Percentiles rank a stretch among this genome's conserved stretches.
These are phyloP conservation scores for Dynastes maya DNA, from an alignment of 2,888 invertebrate genomes.

Conservation along the genomic window DNA sequence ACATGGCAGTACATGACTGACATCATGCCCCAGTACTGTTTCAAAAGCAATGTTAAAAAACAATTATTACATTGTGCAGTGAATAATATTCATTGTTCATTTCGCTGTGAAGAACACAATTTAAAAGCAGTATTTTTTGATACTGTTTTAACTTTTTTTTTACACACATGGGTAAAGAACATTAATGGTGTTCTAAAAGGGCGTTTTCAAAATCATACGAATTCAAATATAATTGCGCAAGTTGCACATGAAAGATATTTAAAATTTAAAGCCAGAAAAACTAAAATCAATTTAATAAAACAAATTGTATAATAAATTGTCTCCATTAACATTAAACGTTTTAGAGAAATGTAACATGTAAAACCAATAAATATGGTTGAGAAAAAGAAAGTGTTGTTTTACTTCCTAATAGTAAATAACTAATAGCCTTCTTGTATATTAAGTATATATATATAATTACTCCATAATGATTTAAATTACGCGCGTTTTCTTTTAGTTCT, in stretches of 20 bases:
- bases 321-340: neutral
- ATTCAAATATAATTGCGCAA: constrained; percentile 5
- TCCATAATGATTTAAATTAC: neutral
- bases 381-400: neutral
- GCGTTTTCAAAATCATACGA: constrained; percentile 1
- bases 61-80: constrained; percentile 7
- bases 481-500: neutral
- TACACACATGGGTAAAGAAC: neutral
- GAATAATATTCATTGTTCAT: constrained; percentile 18
- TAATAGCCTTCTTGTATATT: neutral
- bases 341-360: neutral
- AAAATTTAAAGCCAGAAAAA: neutral
- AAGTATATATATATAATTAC: neutral
- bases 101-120: constrained; percentile 16
- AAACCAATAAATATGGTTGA: neutral
- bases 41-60: constrained; percentile 7
- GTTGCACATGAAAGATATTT: neutral
- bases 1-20: constrained; percentile 25
- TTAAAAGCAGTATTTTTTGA: constrained; percentile 14
- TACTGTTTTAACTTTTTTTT: neutral
- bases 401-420: neutral
- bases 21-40: constrained; percentile 12
- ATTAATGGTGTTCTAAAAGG: constrained; percentile 9
- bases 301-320: constrained; percentile 15
- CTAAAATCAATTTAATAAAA: constrained; percentile 13